Evolutionary conservation across 2,888 invertebrate species (phyloP).

Genomic region (Ecliptopera silaceata): DNA sequence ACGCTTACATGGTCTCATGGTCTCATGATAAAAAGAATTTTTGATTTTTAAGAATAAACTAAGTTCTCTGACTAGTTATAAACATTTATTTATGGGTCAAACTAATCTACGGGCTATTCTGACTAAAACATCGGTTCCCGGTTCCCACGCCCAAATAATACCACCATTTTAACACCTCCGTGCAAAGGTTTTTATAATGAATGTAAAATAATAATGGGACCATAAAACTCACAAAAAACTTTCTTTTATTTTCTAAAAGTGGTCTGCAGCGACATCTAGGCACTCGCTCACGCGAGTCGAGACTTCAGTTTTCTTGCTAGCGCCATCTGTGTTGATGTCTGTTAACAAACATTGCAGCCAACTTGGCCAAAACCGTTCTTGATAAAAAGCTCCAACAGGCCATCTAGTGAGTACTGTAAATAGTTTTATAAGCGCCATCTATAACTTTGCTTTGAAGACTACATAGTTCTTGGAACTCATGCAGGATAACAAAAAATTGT

Average conservation of each 20-base stretch:
- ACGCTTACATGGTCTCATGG: too few species aligned
- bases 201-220: conserved; percentile 75
- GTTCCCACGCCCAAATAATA: conserved; percentile 76
- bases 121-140: conserved; percentile 30
- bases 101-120: conserved; percentile 45
- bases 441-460: background rate
- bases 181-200: conserved; percentile 67
- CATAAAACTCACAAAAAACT: conserved; percentile 49
- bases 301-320: conserved; percentile 54
- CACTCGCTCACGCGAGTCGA: conserved; percentile 31
- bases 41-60: too few species aligned
- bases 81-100: too few species aligned
- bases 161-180: conserved; percentile 80
- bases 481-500: too few species aligned
- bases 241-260: conserved; percentile 49
- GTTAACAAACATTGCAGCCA: too few species aligned
- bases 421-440: background rate
- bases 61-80: too few species aligned
- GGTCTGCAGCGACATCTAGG: conserved; percentile 58
- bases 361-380: too few species aligned
- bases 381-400: too few species aligned
- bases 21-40: too few species aligned
- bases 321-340: conserved; percentile 49
- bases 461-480: too few species aligned
- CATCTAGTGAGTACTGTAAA: background rate